Evolutionary conservation across 2,888 invertebrate genomes (phyloP), one percentile per base, ranked within the genome.

Genomic region (Nasonovia ribisnigri): DNA sequence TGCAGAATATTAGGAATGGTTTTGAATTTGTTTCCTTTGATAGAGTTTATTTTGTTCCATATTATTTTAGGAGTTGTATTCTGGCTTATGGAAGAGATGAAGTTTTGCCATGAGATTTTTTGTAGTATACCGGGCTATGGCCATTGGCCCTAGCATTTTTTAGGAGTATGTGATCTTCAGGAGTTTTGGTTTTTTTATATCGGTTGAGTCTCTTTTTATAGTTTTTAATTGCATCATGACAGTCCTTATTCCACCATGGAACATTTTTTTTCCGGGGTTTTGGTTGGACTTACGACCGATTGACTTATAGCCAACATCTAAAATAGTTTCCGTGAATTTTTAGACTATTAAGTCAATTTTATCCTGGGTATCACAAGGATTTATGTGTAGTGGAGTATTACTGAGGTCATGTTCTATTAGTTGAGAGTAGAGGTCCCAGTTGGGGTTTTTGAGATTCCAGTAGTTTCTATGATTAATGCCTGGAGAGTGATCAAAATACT

Each of bases 331-430:
- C 11, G 89, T 89, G 43, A 57, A n/a, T n/a, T n/a, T n/a, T n/a
- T n/a, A n/a, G n/a, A 89, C 43, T 89, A 89, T 60, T 43, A 60
- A 60, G 29, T 57, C 29, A 29, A 89, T 89, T 60, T 42, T n/a
- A 3, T 13, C 4, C 43, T 43, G 89, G 10, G 43, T 89, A 13
- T 3, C 3, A 57, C 16, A 29, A 29, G 3, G 4, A 42, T 89
- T 57, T 43, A 54, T 8, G 24, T 88, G 13, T 29, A 88, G 10
- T 24, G 26, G 54, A 13, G 29, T 89, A 10, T 43, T 8, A 20
- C 43, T 57, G 11, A 60, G 42, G 11, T 43, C 29, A 5, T 60
- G 13, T 60, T 89, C 57, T 0, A 89, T 89, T 57, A 16, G 29
- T 60, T 89, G 43, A 0, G 89, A 11, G 57, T 26, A 60, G 1